phyloP scores from a whole-genome alignment of 2,888 invertebrate species.

The Tortricodes alternella region DNA sequence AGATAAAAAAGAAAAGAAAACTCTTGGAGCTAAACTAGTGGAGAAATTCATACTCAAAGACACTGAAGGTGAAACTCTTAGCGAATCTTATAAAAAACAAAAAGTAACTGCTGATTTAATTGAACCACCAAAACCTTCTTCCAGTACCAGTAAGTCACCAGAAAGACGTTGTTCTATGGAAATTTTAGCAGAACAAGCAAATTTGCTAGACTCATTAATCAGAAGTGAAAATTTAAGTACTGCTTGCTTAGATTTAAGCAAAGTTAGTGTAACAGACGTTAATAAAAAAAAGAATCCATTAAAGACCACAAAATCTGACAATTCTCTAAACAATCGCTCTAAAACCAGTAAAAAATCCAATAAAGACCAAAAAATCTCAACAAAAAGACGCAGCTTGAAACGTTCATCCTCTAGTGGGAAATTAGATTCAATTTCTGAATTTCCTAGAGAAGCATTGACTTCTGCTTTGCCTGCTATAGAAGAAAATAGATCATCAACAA shows the following conservation, averaged over 20 bases:
- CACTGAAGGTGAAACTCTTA: slow-evolving; percentile 42
- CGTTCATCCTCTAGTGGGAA: slow-evolving; percentile 73
- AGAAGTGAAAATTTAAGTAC: slow-evolving; percentile 79
- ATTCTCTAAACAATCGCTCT: slow-evolving; percentile 66
- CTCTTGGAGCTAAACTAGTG: slow-evolving; percentile 87
- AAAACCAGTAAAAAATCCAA: slow-evolving; percentile 48
- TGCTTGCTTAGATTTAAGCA: slow-evolving; percentile 69
- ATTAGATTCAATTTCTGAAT: slow-evolving; percentile 74
- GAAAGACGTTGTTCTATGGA: slow-evolving; percentile 82
- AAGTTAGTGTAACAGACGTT: slow-evolving; percentile 58
- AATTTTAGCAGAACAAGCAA: slow-evolving; percentile 81
- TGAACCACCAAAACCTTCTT: slow-evolving; percentile 33
- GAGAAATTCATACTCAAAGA: slow-evolving; percentile 89
- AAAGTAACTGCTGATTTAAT: slow-evolving; percentile 35
- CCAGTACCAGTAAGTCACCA: slow-evolving; percentile 49
- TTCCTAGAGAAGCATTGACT: slow-evolving; percentile 55
- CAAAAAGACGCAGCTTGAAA: slow-evolving; percentile 66
- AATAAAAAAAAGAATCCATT: slow-evolving; percentile 48
- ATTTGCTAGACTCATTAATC: slow-evolving; percentile 77
- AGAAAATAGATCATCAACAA: slow-evolving; percentile 63
- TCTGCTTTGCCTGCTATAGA: slow-evolving; percentile 69
- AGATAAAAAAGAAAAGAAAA: slow-evolving; percentile 83
- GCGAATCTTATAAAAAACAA: slow-evolving; percentile 28
- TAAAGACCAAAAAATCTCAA: slow-evolving; percentile 44
- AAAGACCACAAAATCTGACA: slow-evolving; percentile 74